Conservation (phyloP, 1,140 invertebrate species). For the Anastrepha obliqua region DNA sequence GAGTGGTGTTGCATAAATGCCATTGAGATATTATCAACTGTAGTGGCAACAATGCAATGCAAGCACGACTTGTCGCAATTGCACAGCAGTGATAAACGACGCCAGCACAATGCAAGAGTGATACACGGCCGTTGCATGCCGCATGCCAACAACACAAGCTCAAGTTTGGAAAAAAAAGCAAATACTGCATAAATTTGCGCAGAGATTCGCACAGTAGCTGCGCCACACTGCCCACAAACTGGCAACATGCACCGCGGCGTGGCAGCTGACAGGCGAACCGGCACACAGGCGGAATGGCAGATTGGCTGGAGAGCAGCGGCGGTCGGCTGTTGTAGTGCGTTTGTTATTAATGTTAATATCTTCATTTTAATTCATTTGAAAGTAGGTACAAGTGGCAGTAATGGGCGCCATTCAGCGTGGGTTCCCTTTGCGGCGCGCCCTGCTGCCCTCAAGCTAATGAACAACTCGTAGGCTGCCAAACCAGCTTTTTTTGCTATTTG, state of each 20-base stretch:
- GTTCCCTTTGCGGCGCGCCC: background rate
- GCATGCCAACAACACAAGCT: background rate
- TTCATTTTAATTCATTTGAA: slow-evolving; percentile 67
- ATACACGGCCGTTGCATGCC: background rate
- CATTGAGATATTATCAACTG: background rate
- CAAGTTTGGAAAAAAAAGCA: background rate
- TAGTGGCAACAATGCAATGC: background rate
- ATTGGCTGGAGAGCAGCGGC: background rate
- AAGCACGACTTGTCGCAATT: background rate
- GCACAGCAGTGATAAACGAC: slow-evolving; percentile 11
- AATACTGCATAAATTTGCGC: background rate
- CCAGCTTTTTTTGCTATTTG: background rate
- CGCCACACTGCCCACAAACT: background rate
- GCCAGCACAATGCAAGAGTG: slow-evolving; percentile 13
- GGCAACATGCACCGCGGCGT: background rate
- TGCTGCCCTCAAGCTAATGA: background rate
- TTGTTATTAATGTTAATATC: slow-evolving; percentile 71
- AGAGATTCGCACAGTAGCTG: slow-evolving; percentile 26
- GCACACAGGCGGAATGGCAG: background rate
- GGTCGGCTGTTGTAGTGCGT: background rate
- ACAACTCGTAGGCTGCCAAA: background rate
- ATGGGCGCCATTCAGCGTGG: background rate
- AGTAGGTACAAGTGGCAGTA: slow-evolving; percentile 24
- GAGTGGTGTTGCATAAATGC: background rate
- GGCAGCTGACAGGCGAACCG: background rate